Evolutionary conservation across 2,797 vertebrate genomes (phyloP).

Genomic region (Gephyroberyx darwinii): DNA sequence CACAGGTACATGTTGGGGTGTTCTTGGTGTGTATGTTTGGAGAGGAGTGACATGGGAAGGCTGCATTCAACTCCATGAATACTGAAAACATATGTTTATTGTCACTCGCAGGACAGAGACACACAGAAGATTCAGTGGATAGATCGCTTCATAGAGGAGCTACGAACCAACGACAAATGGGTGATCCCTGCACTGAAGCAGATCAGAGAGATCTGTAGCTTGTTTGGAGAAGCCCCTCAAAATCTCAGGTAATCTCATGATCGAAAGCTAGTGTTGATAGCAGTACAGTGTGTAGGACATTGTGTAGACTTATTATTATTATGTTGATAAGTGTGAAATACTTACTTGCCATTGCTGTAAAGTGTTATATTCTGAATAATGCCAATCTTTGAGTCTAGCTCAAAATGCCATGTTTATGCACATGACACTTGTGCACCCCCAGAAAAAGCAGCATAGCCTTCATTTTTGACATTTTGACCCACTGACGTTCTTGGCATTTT

Average conservation of each 20-base stretch:
- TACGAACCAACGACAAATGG: conserved; percentile 99
- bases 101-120: conserved; percentile 90
- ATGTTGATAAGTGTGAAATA: conserved; percentile 13
- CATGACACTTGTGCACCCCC: background rate
- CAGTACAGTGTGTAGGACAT: conserved; percentile 1
- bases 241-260: conserved; percentile 90
- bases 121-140: conserved; percentile 99
- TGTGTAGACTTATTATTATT: background rate
- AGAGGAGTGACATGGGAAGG: background rate
- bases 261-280: background rate
- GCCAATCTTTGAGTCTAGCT: background rate
- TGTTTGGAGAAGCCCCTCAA: conserved; percentile 99
- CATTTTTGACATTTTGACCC: conserved; percentile 21
- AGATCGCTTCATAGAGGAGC: conserved; percentile 98
- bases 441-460: background rate
- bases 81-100: conserved; percentile 1
- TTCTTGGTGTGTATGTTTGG: conserved; percentile 4
- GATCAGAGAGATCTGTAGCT: conserved; percentile 99
- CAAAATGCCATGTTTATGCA: conserved; percentile 4
- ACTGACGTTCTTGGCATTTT: conserved; percentile 26
- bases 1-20: conserved; percentile 84
- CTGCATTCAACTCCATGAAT: no score
- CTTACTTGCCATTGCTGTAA: conserved; percentile 8
- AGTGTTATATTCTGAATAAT: conserved; percentile 4
- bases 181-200: conserved; percentile 99